Evolutionary conservation across 2,888 invertebrate genomes (phyloP).

Genomic region (Morpho achilles): DNA sequence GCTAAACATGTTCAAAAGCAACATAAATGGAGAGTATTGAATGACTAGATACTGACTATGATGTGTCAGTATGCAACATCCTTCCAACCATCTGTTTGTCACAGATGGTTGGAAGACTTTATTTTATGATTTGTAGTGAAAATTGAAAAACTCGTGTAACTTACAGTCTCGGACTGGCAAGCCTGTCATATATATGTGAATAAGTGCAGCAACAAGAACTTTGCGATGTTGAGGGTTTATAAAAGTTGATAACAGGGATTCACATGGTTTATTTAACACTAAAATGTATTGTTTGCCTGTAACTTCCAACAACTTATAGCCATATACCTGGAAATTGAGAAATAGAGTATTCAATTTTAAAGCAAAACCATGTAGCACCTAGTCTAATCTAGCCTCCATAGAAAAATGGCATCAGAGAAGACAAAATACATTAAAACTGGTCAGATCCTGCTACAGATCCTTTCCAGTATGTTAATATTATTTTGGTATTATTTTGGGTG

Average conservation of each 20-base stretch:
- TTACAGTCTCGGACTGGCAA: constrained; percentile 71
- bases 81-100: too few species aligned
- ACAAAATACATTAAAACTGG: too few species aligned
- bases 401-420: too few species aligned
- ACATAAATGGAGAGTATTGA: neutral
- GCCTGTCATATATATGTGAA: constrained; percentile 76
- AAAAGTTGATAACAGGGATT: constrained; percentile 40
- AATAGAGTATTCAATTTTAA: neutral
- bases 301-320: constrained; percentile 65
- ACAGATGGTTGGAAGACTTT: too few species aligned
- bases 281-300: constrained; percentile 52
- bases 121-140: neutral
- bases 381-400: too few species aligned
- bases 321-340: constrained; percentile 60
- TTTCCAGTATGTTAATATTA: too few species aligned
- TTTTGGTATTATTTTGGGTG: too few species aligned
- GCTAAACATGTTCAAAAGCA: too few species aligned
- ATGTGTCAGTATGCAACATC: neutral
- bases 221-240: constrained; percentile 44
- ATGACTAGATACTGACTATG: neutral
- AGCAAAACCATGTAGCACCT: too few species aligned
- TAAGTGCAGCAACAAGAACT: constrained; percentile 62
- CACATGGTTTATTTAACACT: constrained; percentile 42
- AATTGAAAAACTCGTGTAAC: neutral
- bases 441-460: too few species aligned